Conservation (phyloP, 64 coral and sea anemone genomes). For the Exaiptasia diaphana region DNA sequence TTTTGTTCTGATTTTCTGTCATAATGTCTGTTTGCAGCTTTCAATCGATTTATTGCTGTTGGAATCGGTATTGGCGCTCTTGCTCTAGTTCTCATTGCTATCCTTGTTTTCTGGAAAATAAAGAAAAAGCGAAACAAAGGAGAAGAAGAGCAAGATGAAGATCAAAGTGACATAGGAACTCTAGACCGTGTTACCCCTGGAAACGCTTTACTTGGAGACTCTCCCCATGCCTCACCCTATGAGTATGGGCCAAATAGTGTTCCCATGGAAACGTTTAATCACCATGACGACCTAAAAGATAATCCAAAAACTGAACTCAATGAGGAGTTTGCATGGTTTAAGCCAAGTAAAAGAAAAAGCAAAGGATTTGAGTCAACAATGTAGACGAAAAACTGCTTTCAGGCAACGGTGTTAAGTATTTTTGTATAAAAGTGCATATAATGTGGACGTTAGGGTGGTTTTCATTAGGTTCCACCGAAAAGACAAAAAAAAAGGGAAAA, state of each 20-base stretch:
- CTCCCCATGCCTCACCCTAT: neutral
- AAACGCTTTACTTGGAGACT: neutral
- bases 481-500: too few relatives aligned
- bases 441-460: too few relatives aligned
- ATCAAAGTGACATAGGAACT: neutral
- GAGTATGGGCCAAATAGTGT: neutral
- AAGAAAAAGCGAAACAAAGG: constrained; percentile 26
- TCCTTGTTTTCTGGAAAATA: constrained; percentile 14
- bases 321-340: constrained; percentile 18
- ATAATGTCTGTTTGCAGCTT: neutral
- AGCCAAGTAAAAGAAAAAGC: constrained; percentile 14
- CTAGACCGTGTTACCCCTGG: neutral
- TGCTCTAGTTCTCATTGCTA: neutral
- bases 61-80: constrained; percentile 13
- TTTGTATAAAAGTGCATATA: too few relatives aligned
- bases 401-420: too few relatives aligned
- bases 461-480: too few relatives aligned
- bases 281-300: neutral
- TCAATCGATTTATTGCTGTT: constrained; percentile 16
- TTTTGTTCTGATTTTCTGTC: neutral
- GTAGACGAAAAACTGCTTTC: too few relatives aligned
- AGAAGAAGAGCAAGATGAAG: neutral
- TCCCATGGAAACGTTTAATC: neutral
- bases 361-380: constrained; percentile 25
- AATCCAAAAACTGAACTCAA: neutral